Evolutionary conservation across 2,113 vertebrate species (phyloP), one percentile per base, ranked within the genome.

Genomic region (Amphiprion percula): DNA sequence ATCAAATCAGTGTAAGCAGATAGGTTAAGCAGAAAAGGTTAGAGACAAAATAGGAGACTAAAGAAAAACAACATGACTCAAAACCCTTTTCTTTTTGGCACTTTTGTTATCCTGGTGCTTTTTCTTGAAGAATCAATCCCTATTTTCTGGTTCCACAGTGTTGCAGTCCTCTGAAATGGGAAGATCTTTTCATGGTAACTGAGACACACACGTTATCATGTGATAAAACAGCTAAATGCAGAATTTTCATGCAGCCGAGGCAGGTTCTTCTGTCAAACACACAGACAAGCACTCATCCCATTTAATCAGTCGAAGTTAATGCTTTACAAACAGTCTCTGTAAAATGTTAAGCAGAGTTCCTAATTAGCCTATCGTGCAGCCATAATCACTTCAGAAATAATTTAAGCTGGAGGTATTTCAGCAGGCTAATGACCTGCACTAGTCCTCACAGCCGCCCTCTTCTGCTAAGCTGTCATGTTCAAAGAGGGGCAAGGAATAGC

Each of bases 321-420:
- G 89, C 90, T 95, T 93, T 89, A 92, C 91, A 96, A 95, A 95
- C 90, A 94, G 85, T 84, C 91, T 92, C 69, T 70, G 83, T 72
- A 90, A 94, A 94, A 95, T 92, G 82, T 93, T 94, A 92, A 95
- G 92, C 87, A 91, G 84, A 90, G 73, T 59, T 91, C 62, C 91
- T 95, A 95, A 95, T 96, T 95, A 95, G 92, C 87, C 91, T 87
- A 92, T 95, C 88, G 81, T 84, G 80, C 84, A 93, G 88, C 90
- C 90, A 90, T 94, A 95, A 95, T 94, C 87, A 88, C 90, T 94
- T 89, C 73, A 88, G 84, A 93, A 91, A 95, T 93, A 93, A 94
- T 95, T 94, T 88, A 94, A 91, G 84, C 79, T 84, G 76, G 55
- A 74, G 90, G 80, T 94, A 88, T 95, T 93, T 94, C 83, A 89